These are phyloP conservation scores for Acanthaster planci DNA, from an alignment of 35 echinoderm and acorn worm species.

Conservation along the genomic window DNA sequence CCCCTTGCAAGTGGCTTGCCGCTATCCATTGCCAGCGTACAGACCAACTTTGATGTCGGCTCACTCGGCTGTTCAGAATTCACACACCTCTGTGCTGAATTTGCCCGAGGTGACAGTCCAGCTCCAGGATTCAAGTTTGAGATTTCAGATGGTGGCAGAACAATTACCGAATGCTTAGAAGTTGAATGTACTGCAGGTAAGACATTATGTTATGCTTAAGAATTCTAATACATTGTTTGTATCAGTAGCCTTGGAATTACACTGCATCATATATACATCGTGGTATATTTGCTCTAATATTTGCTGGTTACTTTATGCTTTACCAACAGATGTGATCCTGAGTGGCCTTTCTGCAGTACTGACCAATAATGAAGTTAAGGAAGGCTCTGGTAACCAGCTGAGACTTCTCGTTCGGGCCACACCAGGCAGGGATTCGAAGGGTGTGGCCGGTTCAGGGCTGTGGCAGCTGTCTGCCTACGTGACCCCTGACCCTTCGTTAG, in stretches of 20 bases:
- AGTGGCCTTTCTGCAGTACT: constrained; percentile 46
- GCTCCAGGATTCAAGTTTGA: constrained; percentile 74
- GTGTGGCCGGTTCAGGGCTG: constrained; percentile 66
- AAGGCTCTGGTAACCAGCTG: constrained; percentile 54
- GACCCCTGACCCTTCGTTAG: constrained; percentile 55
- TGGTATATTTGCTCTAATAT: neutral
- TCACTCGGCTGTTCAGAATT: constrained; percentile 75
- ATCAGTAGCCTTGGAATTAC: neutral
- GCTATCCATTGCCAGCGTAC: constrained; percentile 43
- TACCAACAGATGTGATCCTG: constrained; percentile 73
- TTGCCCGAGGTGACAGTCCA: constrained; percentile 63
- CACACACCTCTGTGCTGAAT: constrained; percentile 79
- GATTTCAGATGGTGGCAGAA: constrained; percentile 19
- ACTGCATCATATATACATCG: too few species aligned
- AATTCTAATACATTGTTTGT: neutral
- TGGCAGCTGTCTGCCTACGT: constrained; percentile 72
- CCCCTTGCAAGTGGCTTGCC: constrained; percentile 33
- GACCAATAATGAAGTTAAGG: constrained; percentile 35
- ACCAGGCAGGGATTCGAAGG: constrained; percentile 38
- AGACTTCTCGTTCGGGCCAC: constrained; percentile 42
- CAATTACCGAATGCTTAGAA: constrained; percentile 38
- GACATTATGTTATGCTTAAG: neutral
- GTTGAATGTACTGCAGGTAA: constrained; percentile 79
- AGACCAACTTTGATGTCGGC: constrained; percentile 74
- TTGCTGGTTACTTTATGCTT: neutral